These are phyloP conservation scores for Andrena dorsata DNA, from an alignment of 2,888 invertebrate species.

Conservation along the genomic window DNA sequence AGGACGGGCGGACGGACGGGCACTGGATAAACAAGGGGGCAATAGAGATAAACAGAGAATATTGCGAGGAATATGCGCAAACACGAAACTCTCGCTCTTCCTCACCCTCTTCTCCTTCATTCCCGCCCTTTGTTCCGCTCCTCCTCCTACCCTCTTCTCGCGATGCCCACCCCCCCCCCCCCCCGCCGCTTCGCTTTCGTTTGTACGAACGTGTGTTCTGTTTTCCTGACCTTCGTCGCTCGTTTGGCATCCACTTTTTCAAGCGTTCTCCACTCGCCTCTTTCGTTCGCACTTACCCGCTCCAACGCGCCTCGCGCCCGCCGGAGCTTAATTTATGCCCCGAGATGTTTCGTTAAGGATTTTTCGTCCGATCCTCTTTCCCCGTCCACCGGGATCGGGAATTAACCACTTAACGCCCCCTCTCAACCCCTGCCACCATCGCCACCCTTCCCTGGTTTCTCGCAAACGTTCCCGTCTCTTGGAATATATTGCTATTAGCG, in stretches of 20 bases:
- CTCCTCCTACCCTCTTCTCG: constrained; percentile 11
- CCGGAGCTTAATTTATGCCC: constrained; percentile 69
- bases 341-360: constrained; percentile 73
- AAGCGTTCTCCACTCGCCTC: constrained; percentile 48
- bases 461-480: neutral
- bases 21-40: constrained; percentile 83
- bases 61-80: constrained; percentile 83
- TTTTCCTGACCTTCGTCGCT: constrained; percentile 68
- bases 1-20: constrained; percentile 74
- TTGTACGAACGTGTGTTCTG: constrained; percentile 64
- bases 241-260: constrained; percentile 70
- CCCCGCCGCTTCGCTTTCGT: constrained; percentile 64
- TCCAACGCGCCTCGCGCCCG: constrained; percentile 29
- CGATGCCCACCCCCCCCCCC: constrained; percentile 33
- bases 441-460: constrained; percentile 11
- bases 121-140: constrained; percentile 20
- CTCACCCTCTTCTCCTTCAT: constrained; percentile 47
- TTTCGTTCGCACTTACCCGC: constrained; percentile 57
- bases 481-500: constrained; percentile 1
- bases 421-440: constrained; percentile 29
- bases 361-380: constrained; percentile 54
- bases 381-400: constrained; percentile 25
- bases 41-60: constrained; percentile 84
- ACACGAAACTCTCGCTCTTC: constrained; percentile 77
- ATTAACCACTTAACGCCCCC: constrained; percentile 60